Conservation (phyloP, 2,113 vertebrate genomes). For the Scartelaos histophorus region DNA sequence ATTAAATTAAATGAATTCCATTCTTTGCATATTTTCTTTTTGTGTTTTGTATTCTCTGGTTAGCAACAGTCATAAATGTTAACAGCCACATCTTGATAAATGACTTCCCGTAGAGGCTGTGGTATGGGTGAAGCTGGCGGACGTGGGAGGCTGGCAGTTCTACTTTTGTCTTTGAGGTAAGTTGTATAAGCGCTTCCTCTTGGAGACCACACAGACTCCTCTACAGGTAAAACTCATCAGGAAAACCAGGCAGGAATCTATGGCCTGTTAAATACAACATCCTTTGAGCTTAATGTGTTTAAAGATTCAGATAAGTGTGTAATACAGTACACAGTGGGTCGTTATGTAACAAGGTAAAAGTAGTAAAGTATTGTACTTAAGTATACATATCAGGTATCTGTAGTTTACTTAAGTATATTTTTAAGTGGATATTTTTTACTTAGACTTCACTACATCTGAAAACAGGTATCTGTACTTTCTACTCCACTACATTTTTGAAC, state of each 20-base stretch:
- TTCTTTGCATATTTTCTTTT: not conserved
- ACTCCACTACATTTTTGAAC: too few relatives aligned
- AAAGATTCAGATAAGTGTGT: not conserved
- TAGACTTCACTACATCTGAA: too few relatives aligned
- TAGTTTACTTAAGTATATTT: too few relatives aligned
- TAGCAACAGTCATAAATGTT: not conserved
- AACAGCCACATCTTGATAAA: conserved; percentile 7
- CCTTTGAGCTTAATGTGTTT: not conserved
- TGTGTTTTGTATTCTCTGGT: not conserved
- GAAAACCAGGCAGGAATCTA: not conserved
- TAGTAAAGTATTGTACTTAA: too few relatives aligned
- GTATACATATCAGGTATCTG: too few relatives aligned
- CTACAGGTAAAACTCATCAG: not conserved
- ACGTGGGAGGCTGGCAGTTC: conserved; percentile 49
- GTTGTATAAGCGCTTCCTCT: not conserved
- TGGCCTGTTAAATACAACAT: not conserved
- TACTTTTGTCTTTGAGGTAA: conserved; percentile 24
- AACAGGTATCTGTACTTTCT: too few relatives aligned
- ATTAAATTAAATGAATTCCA: too few relatives aligned
- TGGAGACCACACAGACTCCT: conserved; percentile 52
- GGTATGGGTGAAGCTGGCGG: conserved; percentile 26
- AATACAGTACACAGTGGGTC: too few relatives aligned
- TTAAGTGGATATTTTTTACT: too few relatives aligned
- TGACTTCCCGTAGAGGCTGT: conserved; percentile 18
- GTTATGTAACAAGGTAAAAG: too few relatives aligned